Conservation (phyloP, 2,888 invertebrate species). For the Eupeodes latifasciatus region DNA sequence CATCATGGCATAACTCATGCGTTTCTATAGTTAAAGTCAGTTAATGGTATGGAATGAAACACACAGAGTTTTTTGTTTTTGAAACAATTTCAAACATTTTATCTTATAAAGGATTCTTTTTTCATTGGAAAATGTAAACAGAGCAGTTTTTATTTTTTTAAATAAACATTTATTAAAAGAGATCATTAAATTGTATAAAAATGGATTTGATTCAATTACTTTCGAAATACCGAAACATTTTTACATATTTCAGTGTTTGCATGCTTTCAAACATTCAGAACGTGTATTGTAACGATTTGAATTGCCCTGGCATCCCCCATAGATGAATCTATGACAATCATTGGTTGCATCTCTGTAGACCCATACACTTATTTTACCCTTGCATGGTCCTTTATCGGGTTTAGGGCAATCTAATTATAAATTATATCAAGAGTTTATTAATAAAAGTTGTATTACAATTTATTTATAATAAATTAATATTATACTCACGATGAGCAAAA, state of each 20-base stretch:
- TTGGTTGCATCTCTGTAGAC: constrained; percentile 12
- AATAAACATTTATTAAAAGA: too few species aligned
- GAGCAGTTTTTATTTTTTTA: too few species aligned
- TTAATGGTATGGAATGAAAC: too few species aligned
- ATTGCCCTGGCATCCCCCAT: constrained; percentile 1
- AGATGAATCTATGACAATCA: constrained; percentile 1
- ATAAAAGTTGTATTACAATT: neutral
- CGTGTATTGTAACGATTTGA: neutral
- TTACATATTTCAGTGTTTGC: neutral
- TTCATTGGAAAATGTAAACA: too few species aligned
- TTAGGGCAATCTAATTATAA: constrained; percentile 1
- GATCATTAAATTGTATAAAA: too few species aligned
- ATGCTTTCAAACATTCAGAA: neutral
- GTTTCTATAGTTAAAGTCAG: too few species aligned
- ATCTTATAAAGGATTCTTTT: too few species aligned
- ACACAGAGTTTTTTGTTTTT: too few species aligned
- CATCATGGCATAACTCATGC: too few species aligned
- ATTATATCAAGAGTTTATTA: neutral
- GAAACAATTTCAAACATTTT: too few species aligned
- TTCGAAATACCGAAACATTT: too few species aligned
- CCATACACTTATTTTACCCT: neutral
- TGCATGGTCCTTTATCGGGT: constrained; percentile 10
- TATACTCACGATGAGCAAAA: constrained; percentile 15
- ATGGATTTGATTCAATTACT: neutral
- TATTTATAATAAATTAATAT: neutral